phyloP scores from a whole-genome alignment of 2,888 invertebrate species.

The Monochamus alternatus region DNA sequence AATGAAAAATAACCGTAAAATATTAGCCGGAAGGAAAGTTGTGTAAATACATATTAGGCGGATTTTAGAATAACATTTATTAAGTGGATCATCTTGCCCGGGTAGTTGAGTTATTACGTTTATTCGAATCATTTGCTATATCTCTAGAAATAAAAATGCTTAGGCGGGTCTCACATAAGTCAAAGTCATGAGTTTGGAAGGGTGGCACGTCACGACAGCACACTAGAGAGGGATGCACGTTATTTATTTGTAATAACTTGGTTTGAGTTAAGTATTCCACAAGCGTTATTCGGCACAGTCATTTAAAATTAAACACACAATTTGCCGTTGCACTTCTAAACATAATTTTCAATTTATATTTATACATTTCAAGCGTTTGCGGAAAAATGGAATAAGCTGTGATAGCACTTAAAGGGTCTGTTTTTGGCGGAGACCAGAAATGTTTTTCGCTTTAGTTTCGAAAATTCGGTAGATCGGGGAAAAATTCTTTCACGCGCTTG shows the following conservation, averaged over 20 bases:
- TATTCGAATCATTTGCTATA: conserved; percentile 17
- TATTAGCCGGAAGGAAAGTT: not conserved
- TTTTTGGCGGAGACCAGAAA: too few species aligned
- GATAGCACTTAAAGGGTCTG: too few species aligned
- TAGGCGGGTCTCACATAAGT: conserved; percentile 9
- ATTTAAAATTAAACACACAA: not conserved
- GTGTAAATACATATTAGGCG: not conserved
- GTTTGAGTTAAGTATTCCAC: not conserved
- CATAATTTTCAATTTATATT: not conserved
- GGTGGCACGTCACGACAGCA: not conserved
- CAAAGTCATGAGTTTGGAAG: conserved; percentile 14
- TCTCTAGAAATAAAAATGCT: conserved; percentile 17
- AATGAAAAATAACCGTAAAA: not conserved
- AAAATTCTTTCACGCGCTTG: too few species aligned
- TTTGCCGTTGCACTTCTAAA: not conserved
- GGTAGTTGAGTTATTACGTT: not conserved
- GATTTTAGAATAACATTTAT: not conserved
- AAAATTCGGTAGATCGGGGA: too few species aligned
- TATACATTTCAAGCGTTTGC: not conserved
- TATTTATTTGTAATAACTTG: not conserved
- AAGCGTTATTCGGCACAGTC: not conserved
- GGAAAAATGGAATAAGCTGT: too few species aligned
- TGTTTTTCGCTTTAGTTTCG: too few species aligned
- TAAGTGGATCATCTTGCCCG: not conserved
- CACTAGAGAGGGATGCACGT: not conserved